Evolutionary conservation across 2,113 vertebrate genomes (phyloP), one percentile per base, ranked within the genome.

Genomic region (Oreotrochilus melanogaster): DNA sequence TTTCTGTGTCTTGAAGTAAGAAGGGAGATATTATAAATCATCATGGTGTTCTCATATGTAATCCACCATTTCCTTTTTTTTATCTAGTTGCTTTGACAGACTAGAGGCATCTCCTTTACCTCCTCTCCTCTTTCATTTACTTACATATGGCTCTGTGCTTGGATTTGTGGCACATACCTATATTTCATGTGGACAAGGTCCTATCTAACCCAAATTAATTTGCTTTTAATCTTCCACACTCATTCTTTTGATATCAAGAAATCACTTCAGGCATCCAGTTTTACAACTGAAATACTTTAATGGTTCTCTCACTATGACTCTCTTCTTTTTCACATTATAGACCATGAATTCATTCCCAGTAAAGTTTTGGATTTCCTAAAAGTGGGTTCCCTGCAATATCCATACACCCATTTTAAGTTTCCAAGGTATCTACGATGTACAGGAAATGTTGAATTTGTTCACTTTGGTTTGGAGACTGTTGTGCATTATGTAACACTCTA

Each of bases 401-500:
- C 47, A 37, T 28, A 7, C 37, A 91, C 42, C 25, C 11, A 25
- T 1, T 92, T 30, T 78, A 31, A 25, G 14, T 86, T 83, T 3
- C 2, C 9, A 7, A 75, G 61, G 18, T 48, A 81, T 86, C 53
- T 51, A 2, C 1, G 3, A 73, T 1, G 3, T 37, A 86, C 15
- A 86, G 74, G 86, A 86, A 65, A 71, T 61, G 22, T 54, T 93
- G 89, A 27, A 80, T 89, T 78, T 91, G 28, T 62, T 70, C 42
- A 35, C 58, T 93, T 93, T 54, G 69, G 64, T 80, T 56, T 88
- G 64, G 69, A 89, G 61, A 48, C 81, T 85, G 66, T 94, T 92
- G 58, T 42, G 73, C 3, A 4, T 98, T 92, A 96, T 79, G 24
- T 92, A 97, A 95, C n/a, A 81, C 82, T 21, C 47, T 12, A 60